Evolutionary conservation across 2,113 vertebrate genomes (phyloP).

Genomic region (Dipodomys stephensi): DNA sequence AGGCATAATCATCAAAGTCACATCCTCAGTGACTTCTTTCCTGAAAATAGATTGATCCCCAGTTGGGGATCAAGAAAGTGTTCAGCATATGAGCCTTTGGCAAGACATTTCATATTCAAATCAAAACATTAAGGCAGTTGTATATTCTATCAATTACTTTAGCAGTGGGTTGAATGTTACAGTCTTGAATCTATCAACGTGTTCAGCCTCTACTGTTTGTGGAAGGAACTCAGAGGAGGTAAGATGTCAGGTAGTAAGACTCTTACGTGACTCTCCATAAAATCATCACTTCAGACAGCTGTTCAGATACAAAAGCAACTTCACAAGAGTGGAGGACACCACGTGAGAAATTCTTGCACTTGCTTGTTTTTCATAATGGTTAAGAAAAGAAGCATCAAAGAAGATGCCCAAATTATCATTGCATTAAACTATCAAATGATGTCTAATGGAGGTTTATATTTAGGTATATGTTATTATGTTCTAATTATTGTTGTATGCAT

Average conservation of each 20-base stretch:
- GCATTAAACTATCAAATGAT: background rate
- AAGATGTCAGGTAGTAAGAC: background rate
- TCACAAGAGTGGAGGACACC: background rate
- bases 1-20: background rate
- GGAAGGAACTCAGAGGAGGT: background rate
- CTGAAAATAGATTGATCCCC: too few species aligned
- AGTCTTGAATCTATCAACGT: background rate
- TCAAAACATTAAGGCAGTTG: too few species aligned
- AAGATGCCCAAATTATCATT: background rate
- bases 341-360: background rate
- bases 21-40: too few species aligned
- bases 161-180: background rate
- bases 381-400: background rate
- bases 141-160: background rate
- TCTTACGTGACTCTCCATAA: background rate
- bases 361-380: too few species aligned
- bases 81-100: too few species aligned
- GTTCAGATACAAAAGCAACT: background rate
- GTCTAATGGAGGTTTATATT: background rate
- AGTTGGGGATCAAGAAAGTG: too few species aligned
- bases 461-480: background rate
- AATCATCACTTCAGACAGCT: background rate
- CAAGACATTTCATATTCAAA: too few species aligned
- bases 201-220: constrained; percentile 8
- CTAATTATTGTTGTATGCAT: background rate